These are phyloP conservation scores for Tangara arthus DNA, from an alignment of 2,797 vertebrate species.

Conservation along the genomic window DNA sequence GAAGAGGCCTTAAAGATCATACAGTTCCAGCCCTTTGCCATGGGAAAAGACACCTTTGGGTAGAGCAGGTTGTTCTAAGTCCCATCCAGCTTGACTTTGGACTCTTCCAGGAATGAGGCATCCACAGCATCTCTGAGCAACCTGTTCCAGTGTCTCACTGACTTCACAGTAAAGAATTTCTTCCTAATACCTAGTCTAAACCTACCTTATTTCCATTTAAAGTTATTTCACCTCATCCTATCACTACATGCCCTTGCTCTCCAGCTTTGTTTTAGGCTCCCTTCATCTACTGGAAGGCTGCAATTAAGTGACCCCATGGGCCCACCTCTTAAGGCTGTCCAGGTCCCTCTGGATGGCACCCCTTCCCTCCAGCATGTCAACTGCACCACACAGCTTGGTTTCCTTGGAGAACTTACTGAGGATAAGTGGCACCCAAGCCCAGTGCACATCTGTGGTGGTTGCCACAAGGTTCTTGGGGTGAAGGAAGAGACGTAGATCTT, in stretches of 20 bases:
- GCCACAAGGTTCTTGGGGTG: no score
- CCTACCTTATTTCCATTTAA: background rate
- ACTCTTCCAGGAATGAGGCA: background rate
- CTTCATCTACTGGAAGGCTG: background rate
- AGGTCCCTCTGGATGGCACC: background rate
- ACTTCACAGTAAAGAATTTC: background rate
- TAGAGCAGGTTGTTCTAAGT: background rate
- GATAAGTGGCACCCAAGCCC: background rate
- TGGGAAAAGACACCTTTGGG: background rate
- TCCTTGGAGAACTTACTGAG: background rate
- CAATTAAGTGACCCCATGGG: background rate
- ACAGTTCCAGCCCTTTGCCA: background rate
- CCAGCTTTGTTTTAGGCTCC: background rate
- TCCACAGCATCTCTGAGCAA: background rate
- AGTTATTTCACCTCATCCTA: background rate
- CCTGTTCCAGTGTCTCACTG: background rate
- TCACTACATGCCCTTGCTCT: background rate
- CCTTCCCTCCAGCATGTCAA: background rate
- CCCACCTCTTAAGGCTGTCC: background rate
- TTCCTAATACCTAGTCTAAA: background rate
- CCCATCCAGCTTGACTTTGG: background rate
- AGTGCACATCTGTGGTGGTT: no score
- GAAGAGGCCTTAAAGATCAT: background rate
- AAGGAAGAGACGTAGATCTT: no score
- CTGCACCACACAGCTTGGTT: background rate